Conservation (phyloP, 2,888 invertebrate species). For the Ophion obscuratus region DNA sequence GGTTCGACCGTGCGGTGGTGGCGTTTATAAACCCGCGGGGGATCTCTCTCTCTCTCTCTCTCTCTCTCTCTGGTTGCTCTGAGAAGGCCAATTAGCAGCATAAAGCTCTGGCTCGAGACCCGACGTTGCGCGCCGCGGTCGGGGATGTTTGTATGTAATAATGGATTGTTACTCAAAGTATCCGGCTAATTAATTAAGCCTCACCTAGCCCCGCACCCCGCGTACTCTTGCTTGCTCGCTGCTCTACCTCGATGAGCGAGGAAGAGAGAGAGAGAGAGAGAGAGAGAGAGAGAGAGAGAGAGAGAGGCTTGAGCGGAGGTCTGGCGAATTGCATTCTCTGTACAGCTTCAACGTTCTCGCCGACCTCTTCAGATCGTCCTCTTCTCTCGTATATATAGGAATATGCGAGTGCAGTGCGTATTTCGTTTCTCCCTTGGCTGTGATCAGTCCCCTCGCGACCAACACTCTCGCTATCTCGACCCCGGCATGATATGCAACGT, state of each 20-base stretch:
- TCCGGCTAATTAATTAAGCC: conserved; percentile 84
- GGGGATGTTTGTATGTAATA: conserved; percentile 83
- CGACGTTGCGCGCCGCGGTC: conserved; percentile 64
- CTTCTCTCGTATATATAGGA: neutral
- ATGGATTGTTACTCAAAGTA: conserved; percentile 84
- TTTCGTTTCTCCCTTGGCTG: too few species aligned
- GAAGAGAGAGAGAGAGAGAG: neutral
- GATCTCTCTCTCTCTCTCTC: conserved; percentile 69
- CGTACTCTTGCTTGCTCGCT: conserved; percentile 36
- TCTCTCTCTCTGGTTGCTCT: conserved; percentile 70
- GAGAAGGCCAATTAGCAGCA: conserved; percentile 84
- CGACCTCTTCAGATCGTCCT: conserved; percentile 46
- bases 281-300: neutral
- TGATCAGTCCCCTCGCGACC: too few species aligned
- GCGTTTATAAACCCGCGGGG: conserved; percentile 83
- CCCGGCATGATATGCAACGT: too few species aligned
- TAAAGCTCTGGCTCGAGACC: conserved; percentile 82
- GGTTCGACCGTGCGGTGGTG: conserved; percentile 69
- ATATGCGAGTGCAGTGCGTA: too few species aligned
- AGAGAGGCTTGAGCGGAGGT: conserved; percentile 1
- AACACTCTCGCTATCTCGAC: too few species aligned
- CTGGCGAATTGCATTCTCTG: conserved; percentile 61
- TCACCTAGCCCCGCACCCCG: conserved; percentile 72
- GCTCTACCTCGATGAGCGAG: conserved; percentile 47
- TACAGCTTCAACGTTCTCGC: conserved; percentile 52